Base-by-base conservation (phyloP, 2,888 invertebrate species). In the Reticulitermes lucifugus region DNA sequence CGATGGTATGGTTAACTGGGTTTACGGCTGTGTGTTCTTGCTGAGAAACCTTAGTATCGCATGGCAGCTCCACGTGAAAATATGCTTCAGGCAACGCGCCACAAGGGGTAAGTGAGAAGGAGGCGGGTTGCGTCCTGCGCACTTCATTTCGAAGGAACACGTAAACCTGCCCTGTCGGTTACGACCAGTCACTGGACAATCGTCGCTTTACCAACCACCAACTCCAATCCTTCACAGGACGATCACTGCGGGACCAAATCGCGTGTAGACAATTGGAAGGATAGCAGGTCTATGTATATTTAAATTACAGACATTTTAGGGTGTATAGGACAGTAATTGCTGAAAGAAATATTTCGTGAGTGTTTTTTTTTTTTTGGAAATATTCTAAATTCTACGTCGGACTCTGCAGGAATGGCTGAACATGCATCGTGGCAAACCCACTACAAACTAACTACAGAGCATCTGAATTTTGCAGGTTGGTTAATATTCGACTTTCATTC, bases 31-130 rank as follows among this genome's bases (percentile, higher is more conserved):
- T 5, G 14, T 41, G 41, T 41, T 73, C 41, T 73, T 73, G n/a
- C 7, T 14, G 46, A 46, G 46, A 73, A 14, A 77, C n/a, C 22
- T 1, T 7, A 51, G 77, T 5, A 21, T 77, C 81, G 65, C 81
- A 70, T 81, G 81, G 70, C 81, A 81, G 21, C 5, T 70, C 10
- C 81, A 81, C 81, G 81, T 81, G 81, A 81, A 59, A 41, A 65
- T 43, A 25, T 81, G 81, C 60, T 59, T 14, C 41, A 18, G 59
- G 35, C 59, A 73, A 41, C 21, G 41, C 35, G 75, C 75, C 43
- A 75, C 75, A 5, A 43, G 43, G 43, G 75, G 75, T 18, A 18
- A 41, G 73, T 41, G 35, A 41, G 73, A 41, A 0, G 41, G 21
- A 29, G 73, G 51, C 18, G 51, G 77, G 46, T 46, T 77, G 77